Evolutionary conservation across 2,888 invertebrate species (phyloP).

Genomic region (Drosophila sordidapex): DNA sequence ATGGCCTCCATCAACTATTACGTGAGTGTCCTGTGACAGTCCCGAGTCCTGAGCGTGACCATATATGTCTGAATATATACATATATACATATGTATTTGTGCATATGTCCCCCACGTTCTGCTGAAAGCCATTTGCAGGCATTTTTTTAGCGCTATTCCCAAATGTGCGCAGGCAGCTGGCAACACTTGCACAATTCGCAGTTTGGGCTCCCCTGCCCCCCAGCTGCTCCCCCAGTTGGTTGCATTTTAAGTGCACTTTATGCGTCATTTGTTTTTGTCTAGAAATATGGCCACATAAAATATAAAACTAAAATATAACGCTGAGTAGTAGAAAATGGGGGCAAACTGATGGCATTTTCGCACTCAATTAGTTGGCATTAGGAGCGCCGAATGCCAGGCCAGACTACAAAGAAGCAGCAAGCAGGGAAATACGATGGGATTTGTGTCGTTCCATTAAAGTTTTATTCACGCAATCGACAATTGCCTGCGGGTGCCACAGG

Average conservation of each 20-base stretch:
- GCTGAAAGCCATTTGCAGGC: conserved; percentile 57
- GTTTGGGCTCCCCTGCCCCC: background rate
- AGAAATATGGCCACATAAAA: conserved; percentile 48
- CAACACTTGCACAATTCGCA: conserved; percentile 15
- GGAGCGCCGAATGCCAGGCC: conserved; percentile 33
- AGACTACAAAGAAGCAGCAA: conserved; percentile 12
- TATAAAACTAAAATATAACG: conserved; percentile 30
- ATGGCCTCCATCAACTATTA: conserved; percentile 69
- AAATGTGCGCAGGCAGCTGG: conserved; percentile 34
- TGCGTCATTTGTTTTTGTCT: conserved; percentile 46
- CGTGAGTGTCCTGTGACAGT: conserved; percentile 48
- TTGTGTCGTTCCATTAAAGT: conserved; percentile 83
- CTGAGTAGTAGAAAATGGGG: conserved; percentile 36
- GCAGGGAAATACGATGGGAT: conserved; percentile 70
- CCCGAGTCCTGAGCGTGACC: conserved; percentile 30
- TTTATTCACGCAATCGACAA: conserved; percentile 81
- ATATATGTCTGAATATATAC: conserved; percentile 11
- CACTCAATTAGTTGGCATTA: conserved; percentile 85
- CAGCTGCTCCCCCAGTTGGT: background rate
- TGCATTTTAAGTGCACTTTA: conserved; percentile 62
- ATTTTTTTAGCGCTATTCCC: conserved; percentile 56
- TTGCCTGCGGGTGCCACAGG: conserved; percentile 20
- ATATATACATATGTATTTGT: background rate
- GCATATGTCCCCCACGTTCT: conserved; percentile 34
- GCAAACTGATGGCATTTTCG: conserved; percentile 83